Conservation (phyloP, 2,888 invertebrate species). For the Balanococcus diminutus region DNA sequence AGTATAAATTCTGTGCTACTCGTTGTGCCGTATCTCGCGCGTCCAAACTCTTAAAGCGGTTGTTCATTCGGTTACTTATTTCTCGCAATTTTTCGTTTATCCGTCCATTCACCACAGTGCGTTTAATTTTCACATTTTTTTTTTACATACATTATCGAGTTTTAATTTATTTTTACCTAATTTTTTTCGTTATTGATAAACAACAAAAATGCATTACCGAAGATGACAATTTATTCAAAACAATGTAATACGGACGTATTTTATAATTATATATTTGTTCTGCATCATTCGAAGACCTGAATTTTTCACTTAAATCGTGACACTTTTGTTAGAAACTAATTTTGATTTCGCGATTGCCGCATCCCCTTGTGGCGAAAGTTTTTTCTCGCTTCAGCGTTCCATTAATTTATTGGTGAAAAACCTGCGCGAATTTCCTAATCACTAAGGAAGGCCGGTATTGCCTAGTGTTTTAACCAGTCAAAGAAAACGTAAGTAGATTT, state of each 20-base stretch:
- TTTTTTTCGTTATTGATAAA: background rate
- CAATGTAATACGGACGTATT: conserved; percentile 50
- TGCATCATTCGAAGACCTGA: conserved; percentile 57
- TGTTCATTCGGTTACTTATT: background rate
- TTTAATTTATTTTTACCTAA: background rate
- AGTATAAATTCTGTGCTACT: conserved; percentile 11
- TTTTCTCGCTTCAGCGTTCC: conserved; percentile 15
- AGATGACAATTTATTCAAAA: conserved; percentile 51
- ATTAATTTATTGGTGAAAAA: background rate
- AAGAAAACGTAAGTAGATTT: conserved; percentile 20
- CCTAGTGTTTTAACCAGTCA: conserved; percentile 15
- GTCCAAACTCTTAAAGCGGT: conserved; percentile 4
- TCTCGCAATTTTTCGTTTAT: background rate
- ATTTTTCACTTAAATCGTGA: background rate
- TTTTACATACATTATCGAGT: too few relatives aligned
- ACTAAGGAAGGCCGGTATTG: background rate
- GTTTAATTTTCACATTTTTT: too few relatives aligned
- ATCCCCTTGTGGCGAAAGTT: background rate
- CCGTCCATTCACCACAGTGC: background rate
- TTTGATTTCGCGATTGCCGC: background rate
- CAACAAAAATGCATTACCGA: conserved; percentile 39
- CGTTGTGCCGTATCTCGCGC: conserved; percentile 45
- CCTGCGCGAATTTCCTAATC: conserved; percentile 4
- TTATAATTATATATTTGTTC: conserved; percentile 56
- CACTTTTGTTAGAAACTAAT: background rate